Conservation (phyloP, 2,113 vertebrate species). For the Climacteris rufus region DNA sequence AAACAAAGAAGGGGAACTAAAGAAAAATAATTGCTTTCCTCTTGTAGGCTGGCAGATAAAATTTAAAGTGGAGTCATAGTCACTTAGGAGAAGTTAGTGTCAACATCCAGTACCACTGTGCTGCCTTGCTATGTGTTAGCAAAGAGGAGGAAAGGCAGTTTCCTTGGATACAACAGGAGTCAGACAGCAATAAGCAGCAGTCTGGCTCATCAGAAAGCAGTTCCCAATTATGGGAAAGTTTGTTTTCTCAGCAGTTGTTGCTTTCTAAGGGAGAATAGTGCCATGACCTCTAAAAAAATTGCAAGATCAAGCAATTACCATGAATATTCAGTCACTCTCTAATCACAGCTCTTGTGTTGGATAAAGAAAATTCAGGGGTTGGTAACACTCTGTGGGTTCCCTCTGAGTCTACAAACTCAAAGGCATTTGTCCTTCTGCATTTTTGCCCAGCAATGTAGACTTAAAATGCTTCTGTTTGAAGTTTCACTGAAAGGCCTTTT, state of each 20-base stretch:
- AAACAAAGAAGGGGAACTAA: not conserved
- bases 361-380: not conserved
- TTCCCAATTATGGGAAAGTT: not conserved
- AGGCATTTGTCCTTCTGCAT: not conserved
- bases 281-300: not conserved
- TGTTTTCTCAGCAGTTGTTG: not conserved
- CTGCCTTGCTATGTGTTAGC: not conserved
- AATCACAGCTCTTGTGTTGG: not conserved
- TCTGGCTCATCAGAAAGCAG: not conserved
- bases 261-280: not conserved
- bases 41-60: not conserved
- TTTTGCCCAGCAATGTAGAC: not conserved
- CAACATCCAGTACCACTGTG: not conserved
- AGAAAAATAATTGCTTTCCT: not conserved
- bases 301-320: not conserved
- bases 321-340: not conserved
- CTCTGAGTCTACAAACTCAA: not conserved
- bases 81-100: not conserved
- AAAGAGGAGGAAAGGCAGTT: not conserved
- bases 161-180: not conserved
- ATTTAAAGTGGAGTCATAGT: not conserved
- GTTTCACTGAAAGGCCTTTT: not conserved
- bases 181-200: not conserved
- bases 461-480: not conserved
- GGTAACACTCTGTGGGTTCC: not conserved